Evolutionary conservation across 2,797 vertebrate genomes (phyloP).

Genomic region (Chiloscyllium punctatum): DNA sequence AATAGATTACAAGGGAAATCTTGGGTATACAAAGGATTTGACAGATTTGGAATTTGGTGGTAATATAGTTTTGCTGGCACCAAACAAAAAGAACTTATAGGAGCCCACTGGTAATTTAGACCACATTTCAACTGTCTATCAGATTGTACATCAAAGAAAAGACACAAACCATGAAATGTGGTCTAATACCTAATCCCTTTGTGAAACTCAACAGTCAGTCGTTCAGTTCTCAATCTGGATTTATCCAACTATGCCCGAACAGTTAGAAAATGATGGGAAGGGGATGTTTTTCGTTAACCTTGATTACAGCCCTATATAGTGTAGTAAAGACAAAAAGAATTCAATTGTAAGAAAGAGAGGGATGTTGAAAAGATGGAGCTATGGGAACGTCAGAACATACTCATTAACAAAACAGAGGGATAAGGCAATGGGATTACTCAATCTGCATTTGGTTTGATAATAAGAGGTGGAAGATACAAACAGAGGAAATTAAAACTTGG

Average conservation of each 20-base stretch:
- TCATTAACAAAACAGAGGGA: neutral
- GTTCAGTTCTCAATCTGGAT: slow-evolving; percentile 5
- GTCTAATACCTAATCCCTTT: neutral
- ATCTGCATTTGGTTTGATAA: neutral
- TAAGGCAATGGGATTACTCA: neutral
- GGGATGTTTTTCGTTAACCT: neutral
- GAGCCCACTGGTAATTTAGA: neutral
- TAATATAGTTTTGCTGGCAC: slow-evolving; percentile 18
- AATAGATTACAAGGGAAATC: neutral
- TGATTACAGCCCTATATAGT: neutral
- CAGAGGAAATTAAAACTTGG: neutral
- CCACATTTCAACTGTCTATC: slow-evolving; percentile 29
- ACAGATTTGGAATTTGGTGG: slow-evolving; percentile 15
- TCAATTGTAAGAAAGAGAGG: neutral
- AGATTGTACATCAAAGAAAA: slow-evolving; percentile 21
- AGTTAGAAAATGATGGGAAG: neutral
- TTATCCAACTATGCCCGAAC: neutral
- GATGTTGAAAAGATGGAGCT: neutral
- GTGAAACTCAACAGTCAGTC: slow-evolving; percentile 2
- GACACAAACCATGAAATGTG: slow-evolving; percentile 21
- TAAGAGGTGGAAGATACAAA: neutral
- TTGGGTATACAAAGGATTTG: neutral
- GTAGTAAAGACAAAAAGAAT: neutral
- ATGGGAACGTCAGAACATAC: neutral
- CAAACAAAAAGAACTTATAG: neutral